These are phyloP conservation scores for Enhydra lutris DNA, from an alignment of 2,113 vertebrate species.

Conservation along the genomic window DNA sequence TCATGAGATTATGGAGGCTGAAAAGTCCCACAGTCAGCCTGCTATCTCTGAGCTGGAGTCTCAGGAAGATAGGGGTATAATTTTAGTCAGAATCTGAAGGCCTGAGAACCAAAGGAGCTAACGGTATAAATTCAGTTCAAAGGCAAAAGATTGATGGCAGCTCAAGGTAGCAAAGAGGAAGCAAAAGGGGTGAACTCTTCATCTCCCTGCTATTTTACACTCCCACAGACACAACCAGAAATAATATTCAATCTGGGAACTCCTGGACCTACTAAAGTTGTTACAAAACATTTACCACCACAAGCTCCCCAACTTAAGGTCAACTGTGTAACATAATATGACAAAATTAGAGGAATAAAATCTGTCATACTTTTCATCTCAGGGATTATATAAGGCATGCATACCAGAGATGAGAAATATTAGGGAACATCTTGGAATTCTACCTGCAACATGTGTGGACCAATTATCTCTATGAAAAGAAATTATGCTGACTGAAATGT, in stretches of 20 bases:
- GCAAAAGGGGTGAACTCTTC: not conserved
- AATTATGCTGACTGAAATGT: not conserved
- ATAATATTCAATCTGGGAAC: not conserved
- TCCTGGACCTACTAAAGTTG: not conserved
- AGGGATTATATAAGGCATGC: not conserved
- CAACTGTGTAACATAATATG: not conserved
- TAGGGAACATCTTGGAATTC: not conserved
- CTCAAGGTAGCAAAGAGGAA: not conserved
- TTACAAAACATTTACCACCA: not conserved
- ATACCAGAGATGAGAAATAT: not conserved
- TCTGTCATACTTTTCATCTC: not conserved
- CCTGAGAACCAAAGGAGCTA: not conserved
- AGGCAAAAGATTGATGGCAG: not conserved
- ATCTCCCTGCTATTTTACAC: not conserved
- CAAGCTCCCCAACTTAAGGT: not conserved
- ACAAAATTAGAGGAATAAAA: not conserved
- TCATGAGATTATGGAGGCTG: not conserved
- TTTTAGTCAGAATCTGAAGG: not conserved
- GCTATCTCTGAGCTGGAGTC: not conserved
- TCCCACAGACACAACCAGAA: not conserved
- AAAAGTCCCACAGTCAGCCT: not conserved
- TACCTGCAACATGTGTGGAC: not conserved
- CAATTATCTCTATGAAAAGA: not conserved
- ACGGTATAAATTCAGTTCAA: not conserved
- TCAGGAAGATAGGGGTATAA: not conserved